Base-by-base conservation (phyloP, 2,888 invertebrate genomes). In the Magallana nippona region DNA sequence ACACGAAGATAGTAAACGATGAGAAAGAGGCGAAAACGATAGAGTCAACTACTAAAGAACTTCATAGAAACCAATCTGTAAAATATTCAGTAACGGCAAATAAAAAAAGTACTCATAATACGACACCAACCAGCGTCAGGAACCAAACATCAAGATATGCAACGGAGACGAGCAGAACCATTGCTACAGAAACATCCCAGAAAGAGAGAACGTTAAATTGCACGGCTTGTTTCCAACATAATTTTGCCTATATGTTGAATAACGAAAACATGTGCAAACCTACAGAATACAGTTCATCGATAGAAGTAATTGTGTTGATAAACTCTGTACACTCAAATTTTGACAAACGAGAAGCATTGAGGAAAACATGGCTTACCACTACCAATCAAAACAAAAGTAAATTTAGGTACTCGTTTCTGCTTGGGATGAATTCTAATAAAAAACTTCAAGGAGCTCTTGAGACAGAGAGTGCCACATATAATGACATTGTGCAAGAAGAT, bases 401-500 rank as follows among this genome's bases (percentile, higher is more conserved):
- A 13, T 80, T 89, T 2, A 55, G 87, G 3, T 84, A 87, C 63
- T 85, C 78, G 13, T 89, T 89, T 77, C 27, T 88, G 5, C 27
- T 89, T 0, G 89, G 89, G 13, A 22, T 15, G 77, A 79, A 71
- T 11, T 32, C 17, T n/a, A 78, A 58, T 62, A 78, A 58, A 55
- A 60, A 44, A 1, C 32, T 79, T 63, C 81, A 82, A 13, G 19
- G 80, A 8, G 77, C 71, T 5, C 60, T 88, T n/a, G 10, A 19
- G 1, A 55, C 79, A 22, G 89, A 89, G 82, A 83, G 57, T 71
- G 82, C 79, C 2, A 32, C 78, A 11, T 82, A 83, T n/a, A 15
- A 78, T 2, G 89, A 89, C 81, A 79, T 89, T 11, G 27, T 89
- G 1, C 62, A 85, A 22, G 85, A 81, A 32, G 81, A 87, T 55